These are phyloP conservation scores for Phymorhynchus buccinoides DNA, from an alignment of 1,140 invertebrate genomes.

Conservation along the genomic window DNA sequence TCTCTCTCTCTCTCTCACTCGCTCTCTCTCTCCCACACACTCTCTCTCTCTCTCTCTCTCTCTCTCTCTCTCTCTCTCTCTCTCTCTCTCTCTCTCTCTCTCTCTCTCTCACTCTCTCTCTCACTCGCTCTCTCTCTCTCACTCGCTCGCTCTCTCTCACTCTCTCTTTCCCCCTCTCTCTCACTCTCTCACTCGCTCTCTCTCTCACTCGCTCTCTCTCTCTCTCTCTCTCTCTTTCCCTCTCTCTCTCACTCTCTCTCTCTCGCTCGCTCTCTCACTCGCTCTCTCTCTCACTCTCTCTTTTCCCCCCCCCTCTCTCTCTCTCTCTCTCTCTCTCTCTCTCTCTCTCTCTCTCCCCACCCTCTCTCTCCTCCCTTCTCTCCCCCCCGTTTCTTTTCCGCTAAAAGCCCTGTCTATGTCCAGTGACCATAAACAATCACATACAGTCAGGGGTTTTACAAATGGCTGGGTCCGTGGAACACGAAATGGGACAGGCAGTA, in stretches of 20 bases:
- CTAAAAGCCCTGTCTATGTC: background rate
- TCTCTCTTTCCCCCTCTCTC: no score
- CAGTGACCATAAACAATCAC: background rate
- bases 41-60: background rate
- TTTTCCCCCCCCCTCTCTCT: background rate
- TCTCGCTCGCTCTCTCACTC: no score
- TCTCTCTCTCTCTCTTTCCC: no score
- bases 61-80: background rate
- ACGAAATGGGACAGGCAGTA: background rate
- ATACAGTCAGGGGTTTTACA: no score
- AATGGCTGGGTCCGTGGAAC: background rate
- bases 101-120: constrained; percentile 12
- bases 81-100: constrained; percentile 11
- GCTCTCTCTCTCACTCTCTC: no score
- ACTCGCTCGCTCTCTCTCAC: no score
- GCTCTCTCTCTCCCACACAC: no score
- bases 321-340: background rate
- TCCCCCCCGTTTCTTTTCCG: background rate
- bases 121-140: no score
- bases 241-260: no score
- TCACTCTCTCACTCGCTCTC: no score
- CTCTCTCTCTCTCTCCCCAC: background rate
- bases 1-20: no score
- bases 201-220: no score
- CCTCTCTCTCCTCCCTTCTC: background rate